These are phyloP conservation scores for Drosophila greeni DNA, from an alignment of 2,888 invertebrate species.

Conservation along the genomic window DNA sequence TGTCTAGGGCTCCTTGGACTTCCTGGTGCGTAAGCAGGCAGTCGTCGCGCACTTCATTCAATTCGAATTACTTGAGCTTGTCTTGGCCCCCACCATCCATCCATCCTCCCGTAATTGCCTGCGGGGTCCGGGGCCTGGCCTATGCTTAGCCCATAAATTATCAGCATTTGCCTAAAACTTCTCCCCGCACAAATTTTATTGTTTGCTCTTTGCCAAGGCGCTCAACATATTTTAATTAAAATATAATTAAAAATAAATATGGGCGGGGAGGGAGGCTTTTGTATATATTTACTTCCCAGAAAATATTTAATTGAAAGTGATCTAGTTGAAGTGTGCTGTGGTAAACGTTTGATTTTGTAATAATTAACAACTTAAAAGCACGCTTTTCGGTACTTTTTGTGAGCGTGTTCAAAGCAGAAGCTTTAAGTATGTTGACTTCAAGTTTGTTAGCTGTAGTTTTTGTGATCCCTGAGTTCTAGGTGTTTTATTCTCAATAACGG, in stretches of 20 bases:
- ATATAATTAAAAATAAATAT: conserved; percentile 56
- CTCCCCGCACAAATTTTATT: conserved; percentile 7
- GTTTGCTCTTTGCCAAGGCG: conserved; percentile 32
- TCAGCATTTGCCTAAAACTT: conserved; percentile 53
- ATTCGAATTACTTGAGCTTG: conserved; percentile 66
- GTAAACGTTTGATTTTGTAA: no score
- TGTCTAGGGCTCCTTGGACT: conserved; percentile 63
- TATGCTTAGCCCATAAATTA: conserved; percentile 58
- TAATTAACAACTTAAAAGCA: no score
- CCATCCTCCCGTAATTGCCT: conserved; percentile 58
- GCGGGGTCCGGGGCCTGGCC: conserved; percentile 12
- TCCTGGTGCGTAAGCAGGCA: conserved; percentile 70
- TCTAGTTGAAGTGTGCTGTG: conserved; percentile 1
- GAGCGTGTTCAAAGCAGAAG: no score
- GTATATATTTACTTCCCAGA: neutral
- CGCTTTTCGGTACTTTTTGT: no score
- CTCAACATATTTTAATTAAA: conserved; percentile 62
- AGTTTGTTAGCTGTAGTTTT: no score
- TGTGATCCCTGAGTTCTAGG: no score
- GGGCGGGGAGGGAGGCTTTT: neutral
- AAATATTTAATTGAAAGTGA: conserved; percentile 1
- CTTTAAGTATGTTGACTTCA: no score
- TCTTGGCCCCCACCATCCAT: conserved; percentile 16
- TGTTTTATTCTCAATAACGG: no score
- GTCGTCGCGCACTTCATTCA: conserved; percentile 64